phyloP scores from a whole-genome alignment of 2,888 invertebrate genomes.

The Desoria tigrina region DNA sequence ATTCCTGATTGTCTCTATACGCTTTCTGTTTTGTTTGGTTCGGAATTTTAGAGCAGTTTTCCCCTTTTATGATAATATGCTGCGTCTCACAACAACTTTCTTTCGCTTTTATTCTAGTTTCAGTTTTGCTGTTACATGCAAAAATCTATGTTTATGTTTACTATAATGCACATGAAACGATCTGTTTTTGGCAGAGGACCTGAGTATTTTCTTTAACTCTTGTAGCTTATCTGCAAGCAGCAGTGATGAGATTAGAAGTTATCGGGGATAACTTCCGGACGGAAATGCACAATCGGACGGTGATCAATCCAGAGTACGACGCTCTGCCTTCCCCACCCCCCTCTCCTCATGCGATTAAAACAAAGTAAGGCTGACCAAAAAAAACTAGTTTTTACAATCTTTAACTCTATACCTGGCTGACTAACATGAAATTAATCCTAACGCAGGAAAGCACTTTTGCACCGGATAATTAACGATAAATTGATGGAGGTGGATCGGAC shows the following conservation, averaged over 20 bases:
- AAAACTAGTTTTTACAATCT: background rate
- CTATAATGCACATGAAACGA: too few relatives aligned
- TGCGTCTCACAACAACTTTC: too few relatives aligned
- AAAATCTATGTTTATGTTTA: too few relatives aligned
- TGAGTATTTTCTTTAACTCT: background rate
- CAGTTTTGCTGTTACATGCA: too few relatives aligned
- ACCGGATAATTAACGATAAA: constrained; percentile 53
- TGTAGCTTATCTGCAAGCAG: constrained; percentile 52
- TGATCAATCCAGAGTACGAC: constrained; percentile 49
- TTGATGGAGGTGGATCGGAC: constrained; percentile 52
- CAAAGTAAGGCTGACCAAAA: constrained; percentile 48
- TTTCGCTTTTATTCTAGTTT: too few relatives aligned
- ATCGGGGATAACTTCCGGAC: constrained; percentile 53
- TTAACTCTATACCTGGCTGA: too few relatives aligned
- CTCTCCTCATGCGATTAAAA: constrained; percentile 33
- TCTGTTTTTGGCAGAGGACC: too few relatives aligned
- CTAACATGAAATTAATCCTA: background rate
- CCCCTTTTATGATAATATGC: too few relatives aligned
- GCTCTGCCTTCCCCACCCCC: constrained; percentile 41
- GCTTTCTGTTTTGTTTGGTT: too few relatives aligned
- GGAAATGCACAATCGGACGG: constrained; percentile 50
- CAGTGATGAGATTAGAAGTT: constrained; percentile 53
- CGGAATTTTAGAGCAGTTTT: too few relatives aligned
- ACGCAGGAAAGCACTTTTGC: constrained; percentile 50
- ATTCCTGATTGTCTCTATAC: background rate